Base-by-base conservation (phyloP, 2,888 invertebrate species). In the Unio delphinus region DNA sequence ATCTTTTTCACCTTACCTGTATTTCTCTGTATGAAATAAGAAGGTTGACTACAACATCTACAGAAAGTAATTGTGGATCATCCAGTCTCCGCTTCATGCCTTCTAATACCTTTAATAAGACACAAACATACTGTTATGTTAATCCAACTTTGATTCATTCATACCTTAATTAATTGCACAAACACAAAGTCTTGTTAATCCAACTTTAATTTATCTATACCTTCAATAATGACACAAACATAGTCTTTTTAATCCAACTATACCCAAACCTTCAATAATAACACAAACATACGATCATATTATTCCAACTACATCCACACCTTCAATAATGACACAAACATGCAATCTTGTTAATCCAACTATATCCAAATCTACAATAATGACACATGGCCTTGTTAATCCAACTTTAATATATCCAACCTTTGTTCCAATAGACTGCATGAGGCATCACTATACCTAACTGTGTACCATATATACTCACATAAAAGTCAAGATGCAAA, bases 21-120 rank as follows among this genome's bases (percentile, higher is more conserved):
- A 89, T 85, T 64, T 90, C 90, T 70, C 90, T 80, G 80, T 89
- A 95, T 1, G 96, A 96, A 87, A 97, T 95, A 70, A 98, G 92
- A 93, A 98, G 95, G 90, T 96, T 97, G 74, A 97, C 93, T 56
- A 99, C 95, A 0, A 98, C 97, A 89, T 99, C 99, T 3, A 97
- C 96, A 1, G 97, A 97, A 4, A 99, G 92, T 0, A 99, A 95
- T 82, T 98, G 97, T 0, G 98, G 98, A 91, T 99, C 99, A 90
- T 99, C 99, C 64, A 99, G 92, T 57, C 99, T 93, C 75, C 95
- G 94, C 11, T 97, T 93, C 94, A 99, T 96, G 64, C 95, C 95
- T 85, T 96, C 94, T 55, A 99, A 90, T 59, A 95, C 94, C 89
- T 91, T 83, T n/a, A 76, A 72, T 63, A 66, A 61, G 71, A 45